Evolutionary conservation across 2,888 invertebrate species (phyloP).

Genomic region (Athripsodes cinereus): DNA sequence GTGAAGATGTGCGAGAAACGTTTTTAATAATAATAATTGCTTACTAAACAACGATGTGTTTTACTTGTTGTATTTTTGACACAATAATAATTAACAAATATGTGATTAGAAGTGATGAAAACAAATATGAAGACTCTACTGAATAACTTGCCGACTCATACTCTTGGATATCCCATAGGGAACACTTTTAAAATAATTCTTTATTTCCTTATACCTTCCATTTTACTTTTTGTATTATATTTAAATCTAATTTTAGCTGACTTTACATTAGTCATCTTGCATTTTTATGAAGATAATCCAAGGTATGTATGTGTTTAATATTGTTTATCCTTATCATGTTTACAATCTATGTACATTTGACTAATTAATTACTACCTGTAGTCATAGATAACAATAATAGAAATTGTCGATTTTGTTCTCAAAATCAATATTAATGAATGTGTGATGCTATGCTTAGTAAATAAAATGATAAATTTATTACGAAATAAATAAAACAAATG

Average conservation of each 20-base stretch:
- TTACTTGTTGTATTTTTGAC: no score
- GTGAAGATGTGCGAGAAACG: not conserved
- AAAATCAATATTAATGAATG: no score
- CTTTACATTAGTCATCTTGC: slow-evolving; percentile 57
- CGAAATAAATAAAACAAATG: no score
- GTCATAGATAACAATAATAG: no score
- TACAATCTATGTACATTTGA: not conserved
- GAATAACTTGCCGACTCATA: slow-evolving; percentile 17
- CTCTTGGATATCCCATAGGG: slow-evolving; percentile 22
- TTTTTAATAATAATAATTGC: no score
- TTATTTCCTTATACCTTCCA: slow-evolving; percentile 44
- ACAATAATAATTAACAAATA: not conserved
- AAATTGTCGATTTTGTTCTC: no score
- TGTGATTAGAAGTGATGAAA: not conserved
- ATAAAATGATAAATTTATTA: no score
- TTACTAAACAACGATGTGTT: not conserved
- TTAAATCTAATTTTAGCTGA: slow-evolving; percentile 63
- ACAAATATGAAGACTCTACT: slow-evolving; percentile 19
- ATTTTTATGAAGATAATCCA: slow-evolving; percentile 54
- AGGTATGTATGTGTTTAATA: slow-evolving; percentile 42
- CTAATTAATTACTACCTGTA: no score
- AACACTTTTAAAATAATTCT: slow-evolving; percentile 18
- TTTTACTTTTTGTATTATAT: slow-evolving; percentile 57
- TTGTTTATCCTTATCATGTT: not conserved
- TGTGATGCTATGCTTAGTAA: no score